Evolutionary conservation across 53 echinoderm and acorn worm species (phyloP).

Genomic region (Antedon mediterranea): DNA sequence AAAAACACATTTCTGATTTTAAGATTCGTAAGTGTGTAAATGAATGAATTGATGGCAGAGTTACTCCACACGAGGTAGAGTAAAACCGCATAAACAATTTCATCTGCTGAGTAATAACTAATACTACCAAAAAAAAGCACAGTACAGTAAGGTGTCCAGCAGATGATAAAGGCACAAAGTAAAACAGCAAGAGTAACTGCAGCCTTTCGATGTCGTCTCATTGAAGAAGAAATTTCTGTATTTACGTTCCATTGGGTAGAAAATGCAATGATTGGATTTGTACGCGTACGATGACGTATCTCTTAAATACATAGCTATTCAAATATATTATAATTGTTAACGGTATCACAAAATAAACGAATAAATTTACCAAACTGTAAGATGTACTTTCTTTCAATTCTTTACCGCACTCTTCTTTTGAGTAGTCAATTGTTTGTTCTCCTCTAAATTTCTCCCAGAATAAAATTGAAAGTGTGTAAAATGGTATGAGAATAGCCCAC

Average conservation of each 20-base stretch:
- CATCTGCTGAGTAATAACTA: too few species aligned
- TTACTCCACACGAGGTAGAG: slow-evolving; percentile 25
- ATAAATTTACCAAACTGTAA: slow-evolving; percentile 12
- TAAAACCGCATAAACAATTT: slow-evolving; percentile 9
- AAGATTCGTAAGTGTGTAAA: slow-evolving; percentile 17
- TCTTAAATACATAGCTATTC: slow-evolving; percentile 29
- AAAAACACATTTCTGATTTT: too few species aligned
- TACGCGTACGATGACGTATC: slow-evolving; percentile 11
- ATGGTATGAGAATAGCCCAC: too few species aligned
- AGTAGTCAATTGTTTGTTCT: slow-evolving; percentile 16
- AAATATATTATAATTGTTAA: slow-evolving; percentile 23
- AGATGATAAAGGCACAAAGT: slow-evolving; percentile 6
- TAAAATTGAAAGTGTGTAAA: too few species aligned
- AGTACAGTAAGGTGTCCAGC: slow-evolving; percentile 16
- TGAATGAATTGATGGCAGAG: too few species aligned
- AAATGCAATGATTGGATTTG: too few species aligned
- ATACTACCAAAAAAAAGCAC: slow-evolving; percentile 12
- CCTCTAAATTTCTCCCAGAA: too few species aligned
- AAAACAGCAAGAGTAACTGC: slow-evolving; percentile 18
- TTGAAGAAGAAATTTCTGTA: too few species aligned
- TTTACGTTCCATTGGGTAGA: too few species aligned
- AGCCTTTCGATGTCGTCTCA: slow-evolving; percentile 11
- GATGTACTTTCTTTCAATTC: slow-evolving; percentile 18
- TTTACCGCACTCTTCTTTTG: slow-evolving; percentile 33
- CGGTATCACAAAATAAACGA: slow-evolving; percentile 43